These are phyloP conservation scores for Chymomyza fuscimana DNA, from an alignment of 2,888 invertebrate species.

Conservation along the genomic window DNA sequence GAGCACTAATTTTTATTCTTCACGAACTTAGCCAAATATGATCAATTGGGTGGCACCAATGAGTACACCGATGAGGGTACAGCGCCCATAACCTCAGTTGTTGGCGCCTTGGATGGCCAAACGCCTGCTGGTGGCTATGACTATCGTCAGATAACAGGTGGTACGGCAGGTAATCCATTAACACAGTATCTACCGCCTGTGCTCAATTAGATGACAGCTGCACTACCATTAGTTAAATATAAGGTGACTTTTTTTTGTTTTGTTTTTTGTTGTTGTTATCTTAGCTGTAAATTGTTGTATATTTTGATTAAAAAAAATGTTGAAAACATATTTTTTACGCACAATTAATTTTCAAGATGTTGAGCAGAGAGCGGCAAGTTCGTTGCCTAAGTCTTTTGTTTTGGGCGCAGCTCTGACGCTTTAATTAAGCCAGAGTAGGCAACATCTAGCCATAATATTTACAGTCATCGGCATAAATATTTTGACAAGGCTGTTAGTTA, in stretches of 20 bases:
- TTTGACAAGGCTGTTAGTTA: too few relatives aligned
- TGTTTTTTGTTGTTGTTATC: background rate
- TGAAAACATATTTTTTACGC: background rate
- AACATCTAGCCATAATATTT: background rate
- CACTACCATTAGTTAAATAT: background rate
- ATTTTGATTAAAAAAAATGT: background rate
- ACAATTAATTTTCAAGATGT: background rate
- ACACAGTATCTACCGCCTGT: background rate
- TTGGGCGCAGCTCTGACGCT: conserved; percentile 19
- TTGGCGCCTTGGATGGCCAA: conserved; percentile 67
- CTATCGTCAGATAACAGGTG: conserved; percentile 46
- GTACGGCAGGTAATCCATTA: conserved; percentile 22
- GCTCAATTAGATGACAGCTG: background rate
- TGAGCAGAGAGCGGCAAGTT: conserved; percentile 43
- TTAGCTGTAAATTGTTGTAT: background rate
- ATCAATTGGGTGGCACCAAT: conserved; percentile 75
- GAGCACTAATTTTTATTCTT: conserved; percentile 6
- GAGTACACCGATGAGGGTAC: conserved; percentile 73
- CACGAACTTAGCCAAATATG: conserved; percentile 68
- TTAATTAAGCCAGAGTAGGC: background rate
- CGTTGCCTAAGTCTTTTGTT: conserved; percentile 72
- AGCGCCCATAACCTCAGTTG: conserved; percentile 72
- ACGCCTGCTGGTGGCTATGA: conserved; percentile 67
- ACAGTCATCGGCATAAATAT: too few relatives aligned
- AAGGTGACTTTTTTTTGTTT: background rate